phyloP scores from a whole-genome alignment of 2,888 invertebrate genomes.

The Corbicula japonica region DNA sequence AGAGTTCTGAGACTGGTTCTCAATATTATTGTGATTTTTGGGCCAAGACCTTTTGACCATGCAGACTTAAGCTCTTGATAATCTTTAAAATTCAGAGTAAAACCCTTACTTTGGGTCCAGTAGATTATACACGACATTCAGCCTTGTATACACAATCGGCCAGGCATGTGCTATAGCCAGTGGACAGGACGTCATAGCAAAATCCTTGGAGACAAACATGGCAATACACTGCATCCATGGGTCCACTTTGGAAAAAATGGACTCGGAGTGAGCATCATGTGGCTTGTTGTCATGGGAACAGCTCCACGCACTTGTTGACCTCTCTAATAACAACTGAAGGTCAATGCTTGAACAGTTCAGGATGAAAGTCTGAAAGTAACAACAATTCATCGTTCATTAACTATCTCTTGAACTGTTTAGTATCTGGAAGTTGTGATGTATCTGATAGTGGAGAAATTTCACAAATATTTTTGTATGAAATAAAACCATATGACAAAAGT shows the following conservation, averaged over 20 bases:
- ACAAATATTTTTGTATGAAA: too few species aligned
- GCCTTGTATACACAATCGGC: conserved; percentile 97
- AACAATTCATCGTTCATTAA: too few species aligned
- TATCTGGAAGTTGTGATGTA: too few species aligned
- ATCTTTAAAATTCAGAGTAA: not conserved
- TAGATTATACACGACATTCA: conserved; percentile 96
- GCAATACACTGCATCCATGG: conserved; percentile 90
- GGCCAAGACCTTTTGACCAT: too few species aligned
- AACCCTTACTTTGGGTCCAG: conserved; percentile 91
- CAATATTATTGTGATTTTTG: too few species aligned
- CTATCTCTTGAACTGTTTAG: too few species aligned
- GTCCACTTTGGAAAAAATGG: conserved; percentile 82
- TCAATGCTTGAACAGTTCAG: conserved; percentile 92
- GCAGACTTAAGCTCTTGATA: not conserved
- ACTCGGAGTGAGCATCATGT: conserved; percentile 61
- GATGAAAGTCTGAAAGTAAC: conserved; percentile 89
- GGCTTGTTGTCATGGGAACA: conserved; percentile 79
- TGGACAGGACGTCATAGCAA: conserved; percentile 94
- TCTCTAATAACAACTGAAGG: conserved; percentile 96
- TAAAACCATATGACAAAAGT: too few species aligned
- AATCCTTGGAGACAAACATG: conserved; percentile 94
- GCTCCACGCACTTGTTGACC: conserved; percentile 94
- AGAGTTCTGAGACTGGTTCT: too few species aligned
- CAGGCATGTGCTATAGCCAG: conserved; percentile 96
- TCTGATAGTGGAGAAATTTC: too few species aligned